phyloP scores from a whole-genome alignment of 2,113 vertebrate species.

The Oreamnos americanus region DNA sequence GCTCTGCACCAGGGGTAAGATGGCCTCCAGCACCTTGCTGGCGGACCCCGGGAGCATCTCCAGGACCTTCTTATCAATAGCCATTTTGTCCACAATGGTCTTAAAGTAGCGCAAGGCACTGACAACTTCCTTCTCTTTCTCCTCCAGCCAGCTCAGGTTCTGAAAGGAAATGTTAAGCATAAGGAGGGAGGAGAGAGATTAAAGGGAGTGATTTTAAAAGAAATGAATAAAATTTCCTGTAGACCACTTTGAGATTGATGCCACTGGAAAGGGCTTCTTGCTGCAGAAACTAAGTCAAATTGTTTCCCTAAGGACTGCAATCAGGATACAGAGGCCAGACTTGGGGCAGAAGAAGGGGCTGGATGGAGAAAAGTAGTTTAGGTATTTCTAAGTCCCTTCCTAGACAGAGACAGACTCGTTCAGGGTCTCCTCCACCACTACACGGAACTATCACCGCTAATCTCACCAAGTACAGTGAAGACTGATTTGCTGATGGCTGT shows the following conservation, averaged over 20 bases:
- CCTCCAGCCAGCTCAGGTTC: conserved; percentile 94
- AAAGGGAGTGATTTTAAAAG: conserved; percentile 1
- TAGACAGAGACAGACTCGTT: not conserved
- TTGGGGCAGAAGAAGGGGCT: not conserved
- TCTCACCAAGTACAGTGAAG: fast-evolving
- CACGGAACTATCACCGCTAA: not conserved
- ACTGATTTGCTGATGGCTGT: not conserved
- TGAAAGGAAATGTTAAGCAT: conserved; percentile 67
- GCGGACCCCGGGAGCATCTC: conserved; percentile 98
- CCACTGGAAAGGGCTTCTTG: not conserved
- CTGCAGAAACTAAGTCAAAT: not conserved
- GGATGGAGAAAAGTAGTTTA: not conserved
- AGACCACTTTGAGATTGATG: not conserved
- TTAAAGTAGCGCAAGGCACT: conserved; percentile 97
- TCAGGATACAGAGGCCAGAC: not conserved
- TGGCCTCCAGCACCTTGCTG: conserved; percentile 96
- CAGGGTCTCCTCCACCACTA: not conserved
- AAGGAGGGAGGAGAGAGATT: conserved; percentile 35
- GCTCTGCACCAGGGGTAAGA: conserved; percentile 92
- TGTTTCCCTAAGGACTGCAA: not conserved
- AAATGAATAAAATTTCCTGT: not conserved
- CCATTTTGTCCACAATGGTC: conserved; percentile 99
- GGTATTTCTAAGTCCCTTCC: not conserved
- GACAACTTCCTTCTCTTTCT: conserved; percentile 98
- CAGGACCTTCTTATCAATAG: conserved; percentile 94